These are phyloP conservation scores for Mechanitis messenoides DNA, from an alignment of 2,888 invertebrate genomes.

Conservation along the genomic window DNA sequence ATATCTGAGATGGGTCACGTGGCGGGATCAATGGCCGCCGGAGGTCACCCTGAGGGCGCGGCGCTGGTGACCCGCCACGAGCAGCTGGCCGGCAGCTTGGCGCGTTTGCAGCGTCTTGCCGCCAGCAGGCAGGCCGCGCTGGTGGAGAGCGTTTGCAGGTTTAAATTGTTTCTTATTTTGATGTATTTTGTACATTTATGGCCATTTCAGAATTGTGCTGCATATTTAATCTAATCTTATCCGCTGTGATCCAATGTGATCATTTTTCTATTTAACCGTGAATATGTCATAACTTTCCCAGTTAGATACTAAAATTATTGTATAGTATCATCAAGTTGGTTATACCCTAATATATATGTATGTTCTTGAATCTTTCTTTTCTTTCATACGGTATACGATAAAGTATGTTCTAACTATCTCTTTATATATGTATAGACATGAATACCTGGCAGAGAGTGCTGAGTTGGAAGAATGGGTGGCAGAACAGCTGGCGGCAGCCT, in stretches of 20 bases:
- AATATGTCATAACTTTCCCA: too few relatives aligned
- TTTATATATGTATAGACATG: slow-evolving; percentile 77
- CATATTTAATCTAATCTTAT: too few relatives aligned
- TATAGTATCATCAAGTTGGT: too few relatives aligned
- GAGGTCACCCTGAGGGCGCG: slow-evolving; percentile 89
- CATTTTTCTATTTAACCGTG: too few relatives aligned
- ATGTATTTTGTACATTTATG: too few relatives aligned
- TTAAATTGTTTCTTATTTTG: slow-evolving; percentile 1
- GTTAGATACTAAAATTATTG: too few relatives aligned
- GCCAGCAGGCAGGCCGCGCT: slow-evolving; percentile 87
- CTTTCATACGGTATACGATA: too few relatives aligned
- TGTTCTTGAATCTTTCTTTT: too few relatives aligned
- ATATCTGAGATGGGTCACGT: slow-evolving; percentile 95
- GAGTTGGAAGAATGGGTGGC: slow-evolving; percentile 95
- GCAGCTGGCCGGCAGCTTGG: slow-evolving; percentile 85
- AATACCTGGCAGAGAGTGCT: slow-evolving; percentile 92
- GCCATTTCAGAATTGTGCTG: too few relatives aligned
- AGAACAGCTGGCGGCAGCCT: slow-evolving; percentile 91
- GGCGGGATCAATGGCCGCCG: slow-evolving; percentile 86
- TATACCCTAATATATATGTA: too few relatives aligned
- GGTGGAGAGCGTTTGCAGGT: slow-evolving; percentile 90
- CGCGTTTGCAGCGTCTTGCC: slow-evolving; percentile 87
- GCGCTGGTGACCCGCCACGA: slow-evolving; percentile 86
- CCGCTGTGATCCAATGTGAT: too few relatives aligned
- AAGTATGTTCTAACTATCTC: too few relatives aligned